Evolutionary conservation across 2,113 vertebrate species (phyloP), one percentile per base, ranked within the genome.

Genomic region (Nothocercus julius): DNA sequence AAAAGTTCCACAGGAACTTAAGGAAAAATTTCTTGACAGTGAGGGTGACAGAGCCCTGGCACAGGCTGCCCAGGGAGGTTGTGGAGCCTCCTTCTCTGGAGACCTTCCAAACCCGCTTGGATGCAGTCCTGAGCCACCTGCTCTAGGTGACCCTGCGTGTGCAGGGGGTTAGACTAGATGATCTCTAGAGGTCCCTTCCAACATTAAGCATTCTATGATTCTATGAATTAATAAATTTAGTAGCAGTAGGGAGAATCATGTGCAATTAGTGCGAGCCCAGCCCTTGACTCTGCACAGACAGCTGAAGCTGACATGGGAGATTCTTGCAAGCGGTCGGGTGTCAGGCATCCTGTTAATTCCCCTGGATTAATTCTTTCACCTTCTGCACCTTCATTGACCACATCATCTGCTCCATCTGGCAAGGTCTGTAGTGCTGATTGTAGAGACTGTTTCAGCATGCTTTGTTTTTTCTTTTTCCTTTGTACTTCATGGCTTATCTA

Each of bases 311-410:
- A 80, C 59, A 85, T 24, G 58, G 61, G 82, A 91, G 82, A 83
- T 92, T 89, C 36, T 85, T 36, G 85, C 45, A 44, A 85, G 22
- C 32, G 20, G 15, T 47, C 66, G 89, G 25, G 13, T 80, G 59
- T 91, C 73, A 91, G 72, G 75, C 36, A 34, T 72, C 36, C 51
- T 90, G 45, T 92, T 85, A 85, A 95, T 90, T 92, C 73, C 54
- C 45, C 67, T n/a, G 72, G 51, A 89, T 80, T 87, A 85, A 28
- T 93, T 89, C 45, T 89, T 93, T 92, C 61, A 74, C 82, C 75
- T 93, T 85, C 64, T 87, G 63, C 49, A 80, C 63, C 86, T 94
- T 92, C 77, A 80, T 25, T 96, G 92, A 80, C 92, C 78, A 49
- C 54, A 67, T 93, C 66, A 84, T 90, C 90, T 95, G 66, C 63